Evolutionary conservation across 1,140 invertebrate genomes (phyloP), one percentile per base, ranked within the genome.

Genomic region (Papilio machaon): DNA sequence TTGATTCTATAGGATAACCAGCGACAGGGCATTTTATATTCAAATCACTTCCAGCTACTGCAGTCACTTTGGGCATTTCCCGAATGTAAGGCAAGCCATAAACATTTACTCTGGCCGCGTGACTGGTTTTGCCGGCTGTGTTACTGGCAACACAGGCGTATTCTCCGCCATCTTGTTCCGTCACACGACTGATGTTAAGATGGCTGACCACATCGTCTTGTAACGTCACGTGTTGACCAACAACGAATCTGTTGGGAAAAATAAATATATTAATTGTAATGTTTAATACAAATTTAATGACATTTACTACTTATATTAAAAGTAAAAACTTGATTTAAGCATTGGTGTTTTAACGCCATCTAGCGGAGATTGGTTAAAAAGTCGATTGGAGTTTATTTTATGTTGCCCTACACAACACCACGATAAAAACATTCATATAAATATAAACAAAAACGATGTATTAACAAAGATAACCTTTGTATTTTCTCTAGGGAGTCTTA

Each of bases 131-230:
- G 17, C 96, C 96, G 35, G 98, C 97, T 73, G 96, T 96, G 94
- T 99, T 99, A 81, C 96, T 96, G 0, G 98, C 98, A 11, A 96
- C 96, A 91, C 98, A 99, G 30, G 97, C 96, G 91, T 99, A 99
- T 90, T 98, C 97, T 13, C 98, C 98, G 73, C 98, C 98, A 93
- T 99, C 98, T 95, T 98, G 97, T 73, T 98, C 97, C 82, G 97
- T 97, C 49, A 98, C 96, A 81, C 97, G 96, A 84, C 97, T 98
- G 86, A 99, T 98, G 95, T 99, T 99, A 83, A 99, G 97, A 95
- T 98, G 98, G 88, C 98, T 98, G 91, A 99, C 98, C 58, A 99
- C 98, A 92, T 98, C 97, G 86, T 98, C 98, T 92, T 98, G 97
- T 13, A 97, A 96, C 2, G 98, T 99, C 79, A 98, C 97, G 94